A percentile compares a stretch with the other conserved stretches of the same genome.
phyloP scores from a whole-genome alignment of 2,113 vertebrate species.

The Pteruthius melanotis region DNA sequence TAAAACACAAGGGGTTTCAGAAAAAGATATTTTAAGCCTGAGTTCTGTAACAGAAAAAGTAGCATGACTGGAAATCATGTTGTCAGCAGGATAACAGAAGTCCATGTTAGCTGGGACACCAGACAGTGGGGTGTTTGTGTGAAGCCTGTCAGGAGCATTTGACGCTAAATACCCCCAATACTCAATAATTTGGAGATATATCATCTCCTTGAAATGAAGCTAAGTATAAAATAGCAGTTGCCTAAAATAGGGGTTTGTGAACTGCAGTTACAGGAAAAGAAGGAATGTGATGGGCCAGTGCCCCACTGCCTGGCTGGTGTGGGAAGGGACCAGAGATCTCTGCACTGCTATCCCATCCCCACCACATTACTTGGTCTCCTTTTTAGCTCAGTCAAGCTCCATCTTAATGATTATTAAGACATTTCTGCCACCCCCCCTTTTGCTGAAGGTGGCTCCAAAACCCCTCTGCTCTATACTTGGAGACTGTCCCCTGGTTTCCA shows the following conservation, averaged over 20 bases:
- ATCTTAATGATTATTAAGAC: neutral
- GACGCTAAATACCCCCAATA: neutral
- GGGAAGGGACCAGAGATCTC: neutral
- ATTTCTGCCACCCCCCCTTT: neutral
- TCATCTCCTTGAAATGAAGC: neutral
- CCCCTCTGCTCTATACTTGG: neutral
- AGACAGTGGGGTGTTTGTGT: neutral
- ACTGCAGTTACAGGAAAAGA: neutral
- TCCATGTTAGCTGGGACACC: neutral
- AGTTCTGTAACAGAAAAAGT: neutral
- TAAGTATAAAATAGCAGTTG: neutral
- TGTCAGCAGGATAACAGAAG: neutral
- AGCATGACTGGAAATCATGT: neutral
- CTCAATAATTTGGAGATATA: neutral
- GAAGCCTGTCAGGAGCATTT: neutral
- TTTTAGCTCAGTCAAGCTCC: neutral
- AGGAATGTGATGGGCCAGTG: neutral
- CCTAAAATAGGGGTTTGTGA: constrained; percentile 1
- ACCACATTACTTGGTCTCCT: neutral
- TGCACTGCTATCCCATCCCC: neutral
- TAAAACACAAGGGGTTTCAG: neutral
- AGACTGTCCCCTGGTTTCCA: neutral
- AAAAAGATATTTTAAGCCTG: neutral
- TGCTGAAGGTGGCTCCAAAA: constrained; percentile 18
- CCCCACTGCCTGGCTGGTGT: neutral